Percentiles rank a stretch among this genome's conserved stretches.
Conservation (phyloP, 2,797 vertebrate genomes). For the Remorina albescens region DNA sequence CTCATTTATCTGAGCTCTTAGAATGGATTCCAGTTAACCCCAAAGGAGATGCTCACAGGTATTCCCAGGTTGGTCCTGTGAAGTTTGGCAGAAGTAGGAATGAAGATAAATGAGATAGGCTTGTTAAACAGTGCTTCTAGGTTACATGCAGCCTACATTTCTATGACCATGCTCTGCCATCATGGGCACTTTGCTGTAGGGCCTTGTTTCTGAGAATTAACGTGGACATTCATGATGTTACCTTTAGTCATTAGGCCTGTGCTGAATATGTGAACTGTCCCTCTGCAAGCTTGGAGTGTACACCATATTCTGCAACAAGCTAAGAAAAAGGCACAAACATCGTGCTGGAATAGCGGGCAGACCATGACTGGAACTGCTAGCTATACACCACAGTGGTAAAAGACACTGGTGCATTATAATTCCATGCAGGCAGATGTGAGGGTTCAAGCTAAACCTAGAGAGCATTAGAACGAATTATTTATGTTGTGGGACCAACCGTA, state of each 20-base stretch:
- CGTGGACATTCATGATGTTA: not conserved
- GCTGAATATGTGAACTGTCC: conserved; percentile 1
- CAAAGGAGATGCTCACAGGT: conserved; percentile 47
- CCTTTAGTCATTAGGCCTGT: conserved; percentile 21
- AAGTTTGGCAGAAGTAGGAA: conserved; percentile 38
- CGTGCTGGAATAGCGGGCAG: not conserved
- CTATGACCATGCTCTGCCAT: not conserved
- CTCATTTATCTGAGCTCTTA: conserved; percentile 49
- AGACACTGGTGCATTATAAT: not conserved
- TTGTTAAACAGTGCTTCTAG: not conserved
- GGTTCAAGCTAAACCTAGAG: conserved; percentile 5
- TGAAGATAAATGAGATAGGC: conserved; percentile 51
- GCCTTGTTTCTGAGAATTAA: conserved; percentile 42
- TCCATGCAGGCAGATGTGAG: not conserved
- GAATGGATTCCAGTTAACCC: conserved; percentile 53
- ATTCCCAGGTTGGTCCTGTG: conserved; percentile 48
- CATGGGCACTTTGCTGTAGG: not conserved
- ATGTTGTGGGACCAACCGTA: conserved; percentile 24
- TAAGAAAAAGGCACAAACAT: too few relatives aligned
- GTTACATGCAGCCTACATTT: conserved; percentile 8
- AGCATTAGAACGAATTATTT: conserved; percentile 41
- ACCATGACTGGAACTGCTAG: too few relatives aligned
- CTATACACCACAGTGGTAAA: not conserved
- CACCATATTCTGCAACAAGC: not conserved
- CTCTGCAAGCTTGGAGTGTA: conserved; percentile 1